A percentile compares a stretch with the other conserved stretches of the same genome.
phyloP scores from a whole-genome alignment of 2,888 invertebrate genomes.

The Calliopum simillimum region DNA sequence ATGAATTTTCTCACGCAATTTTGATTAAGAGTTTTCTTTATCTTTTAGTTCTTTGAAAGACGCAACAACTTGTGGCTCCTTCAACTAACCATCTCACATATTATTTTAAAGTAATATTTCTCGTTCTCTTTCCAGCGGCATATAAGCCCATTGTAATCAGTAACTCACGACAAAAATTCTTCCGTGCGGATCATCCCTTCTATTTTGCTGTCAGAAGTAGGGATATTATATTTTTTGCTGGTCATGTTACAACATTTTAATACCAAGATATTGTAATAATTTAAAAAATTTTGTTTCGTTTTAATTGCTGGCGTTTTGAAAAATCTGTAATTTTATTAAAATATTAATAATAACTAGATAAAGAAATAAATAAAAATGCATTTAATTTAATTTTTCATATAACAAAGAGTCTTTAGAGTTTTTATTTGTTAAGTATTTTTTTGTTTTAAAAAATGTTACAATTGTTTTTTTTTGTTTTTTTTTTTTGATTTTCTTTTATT shows the following conservation, averaged over 20 bases:
- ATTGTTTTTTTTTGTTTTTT: slow-evolving; percentile 8
- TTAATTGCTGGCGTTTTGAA: neutral
- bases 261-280: neutral
- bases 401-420: slow-evolving; percentile 60
- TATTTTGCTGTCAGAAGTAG: slow-evolving; percentile 60
- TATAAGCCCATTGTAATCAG: slow-evolving; percentile 61
- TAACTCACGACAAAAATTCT: slow-evolving; percentile 61
- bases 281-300: neutral
- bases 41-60: too few species aligned
- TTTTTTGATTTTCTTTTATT: too few species aligned
- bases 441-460: slow-evolving; percentile 28
- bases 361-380: slow-evolving; percentile 28
- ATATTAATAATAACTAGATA: neutral
- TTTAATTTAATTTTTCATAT: slow-evolving; percentile 51
- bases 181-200: slow-evolving; percentile 63
- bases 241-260: slow-evolving; percentile 57
- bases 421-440: slow-evolving; percentile 49
- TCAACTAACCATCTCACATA: neutral
- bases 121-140: slow-evolving; percentile 36
- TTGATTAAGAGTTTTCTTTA: too few species aligned
- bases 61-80: too few species aligned
- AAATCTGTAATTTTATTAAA: neutral
- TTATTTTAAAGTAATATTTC: neutral
- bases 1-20: too few species aligned
- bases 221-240: slow-evolving; percentile 57